A percentile compares a stretch with the other conserved stretches of the same genome.
phyloP scores from a whole-genome alignment of 2,797 vertebrate genomes.

The Gastrophryne carolinensis region DNA sequence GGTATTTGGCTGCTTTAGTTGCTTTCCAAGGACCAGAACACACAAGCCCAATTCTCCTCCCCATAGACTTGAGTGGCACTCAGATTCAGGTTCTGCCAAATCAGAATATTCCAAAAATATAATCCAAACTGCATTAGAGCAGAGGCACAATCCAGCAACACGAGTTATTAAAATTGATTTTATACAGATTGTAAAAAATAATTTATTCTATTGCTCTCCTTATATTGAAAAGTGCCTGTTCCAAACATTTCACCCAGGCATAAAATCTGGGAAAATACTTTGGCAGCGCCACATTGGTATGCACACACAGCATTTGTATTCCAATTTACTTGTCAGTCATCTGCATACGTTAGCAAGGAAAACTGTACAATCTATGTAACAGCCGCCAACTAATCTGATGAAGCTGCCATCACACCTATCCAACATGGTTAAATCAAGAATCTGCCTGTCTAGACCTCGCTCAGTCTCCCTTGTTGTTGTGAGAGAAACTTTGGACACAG shows the following conservation, averaged over 20 bases:
- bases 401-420: conserved; percentile 5
- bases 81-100: no score
- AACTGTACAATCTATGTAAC: background rate
- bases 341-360: conserved; percentile 12
- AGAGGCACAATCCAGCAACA: no score
- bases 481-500: background rate
- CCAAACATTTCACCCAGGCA: background rate
- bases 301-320: conserved; percentile 1
- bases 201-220: background rate
- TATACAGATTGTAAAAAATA: background rate
- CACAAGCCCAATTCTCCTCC: no score
- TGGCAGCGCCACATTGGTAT: background rate
- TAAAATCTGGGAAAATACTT: background rate
- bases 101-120: no score
- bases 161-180: no score
- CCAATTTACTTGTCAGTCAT: background rate
- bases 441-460: background rate
- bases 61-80: no score
- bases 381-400: conserved; percentile 13
- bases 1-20: no score
- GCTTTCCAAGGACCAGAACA: no score
- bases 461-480: background rate
- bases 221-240: background rate
- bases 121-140: no score
- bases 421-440: conserved; percentile 6